phyloP scores from a whole-genome alignment of 2,888 invertebrate genomes.

The Rhamphomyia laevipes region DNA sequence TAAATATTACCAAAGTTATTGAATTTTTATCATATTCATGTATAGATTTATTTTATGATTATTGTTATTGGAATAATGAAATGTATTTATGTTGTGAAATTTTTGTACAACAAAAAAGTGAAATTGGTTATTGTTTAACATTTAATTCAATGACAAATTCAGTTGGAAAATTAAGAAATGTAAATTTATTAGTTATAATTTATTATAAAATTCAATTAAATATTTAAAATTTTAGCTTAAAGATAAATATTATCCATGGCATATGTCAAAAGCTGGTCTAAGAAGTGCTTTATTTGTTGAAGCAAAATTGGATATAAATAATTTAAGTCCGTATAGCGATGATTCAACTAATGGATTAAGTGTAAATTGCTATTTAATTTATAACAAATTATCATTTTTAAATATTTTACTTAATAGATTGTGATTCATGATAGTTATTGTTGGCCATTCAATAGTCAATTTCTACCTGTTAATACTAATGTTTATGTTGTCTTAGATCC shows the following conservation, averaged over 20 bases:
- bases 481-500: conserved; percentile 28
- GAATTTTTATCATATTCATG: conserved; percentile 24
- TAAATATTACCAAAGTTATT: conserved; percentile 24
- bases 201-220: neutral
- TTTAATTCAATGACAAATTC: conserved; percentile 35
- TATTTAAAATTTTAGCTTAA: conserved; percentile 6
- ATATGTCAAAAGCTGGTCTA: conserved; percentile 27
- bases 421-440: conserved; percentile 27
- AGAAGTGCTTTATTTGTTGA: conserved; percentile 21
- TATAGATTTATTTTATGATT: conserved; percentile 30
- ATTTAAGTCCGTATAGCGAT: conserved; percentile 16
- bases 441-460: conserved; percentile 20
- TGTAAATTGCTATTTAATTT: conserved; percentile 16
- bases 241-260: conserved; percentile 22
- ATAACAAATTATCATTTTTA: neutral
- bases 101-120: conserved; percentile 37
- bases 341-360: conserved; percentile 18
- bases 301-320: conserved; percentile 16
- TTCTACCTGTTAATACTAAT: conserved; percentile 25
- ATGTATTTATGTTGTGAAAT: conserved; percentile 36
- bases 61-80: conserved; percentile 36
- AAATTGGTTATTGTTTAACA: conserved; percentile 38
- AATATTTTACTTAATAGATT: neutral
- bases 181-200: conserved; percentile 7
- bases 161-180: conserved; percentile 12